Evolutionary conservation across 2,888 invertebrate species (phyloP).

Genomic region (Chelonus formosanus): DNA sequence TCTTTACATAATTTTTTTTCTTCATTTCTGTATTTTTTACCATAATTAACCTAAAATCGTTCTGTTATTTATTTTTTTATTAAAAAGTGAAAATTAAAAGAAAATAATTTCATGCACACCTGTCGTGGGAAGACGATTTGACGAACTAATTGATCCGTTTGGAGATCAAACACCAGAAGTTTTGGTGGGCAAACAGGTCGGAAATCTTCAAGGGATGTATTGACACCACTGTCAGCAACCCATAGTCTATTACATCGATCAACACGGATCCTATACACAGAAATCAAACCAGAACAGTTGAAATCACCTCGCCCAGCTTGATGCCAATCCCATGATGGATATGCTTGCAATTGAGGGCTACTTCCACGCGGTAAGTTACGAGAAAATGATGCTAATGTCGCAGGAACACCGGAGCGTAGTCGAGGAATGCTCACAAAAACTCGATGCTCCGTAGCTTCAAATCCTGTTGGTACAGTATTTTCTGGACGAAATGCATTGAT

Average conservation of each 20-base stretch:
- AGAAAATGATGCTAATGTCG: constrained; percentile 77
- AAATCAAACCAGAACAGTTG: constrained; percentile 81
- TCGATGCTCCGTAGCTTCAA: constrained; percentile 77
- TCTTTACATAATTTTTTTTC: no score
- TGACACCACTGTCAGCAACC: constrained; percentile 82
- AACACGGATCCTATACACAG: constrained; percentile 79
- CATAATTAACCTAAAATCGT: no score
- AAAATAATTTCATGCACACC: constrained; percentile 42
- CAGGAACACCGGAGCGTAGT: constrained; percentile 78
- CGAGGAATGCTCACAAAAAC: constrained; percentile 82
- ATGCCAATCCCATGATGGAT: constrained; percentile 83
- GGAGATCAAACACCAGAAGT: constrained; percentile 80
- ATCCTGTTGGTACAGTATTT: constrained; percentile 80
- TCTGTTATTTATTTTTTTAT: neutral
- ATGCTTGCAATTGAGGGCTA: constrained; percentile 77
- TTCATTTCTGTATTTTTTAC: no score
- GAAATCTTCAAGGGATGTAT: constrained; percentile 76
- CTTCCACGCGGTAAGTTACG: constrained; percentile 72
- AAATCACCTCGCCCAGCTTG: constrained; percentile 74
- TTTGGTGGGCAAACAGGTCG: constrained; percentile 79
- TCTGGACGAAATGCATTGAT: constrained; percentile 71
- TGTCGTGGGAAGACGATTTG: constrained; percentile 80
- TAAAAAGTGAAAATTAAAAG: neutral
- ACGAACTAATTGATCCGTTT: constrained; percentile 75
- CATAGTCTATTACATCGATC: constrained; percentile 86